A percentile compares a stretch with the other conserved stretches of the same genome.
phyloP scores from a whole-genome alignment of 2,113 vertebrate genomes.

The Reinhardtius hippoglossoides region DNA sequence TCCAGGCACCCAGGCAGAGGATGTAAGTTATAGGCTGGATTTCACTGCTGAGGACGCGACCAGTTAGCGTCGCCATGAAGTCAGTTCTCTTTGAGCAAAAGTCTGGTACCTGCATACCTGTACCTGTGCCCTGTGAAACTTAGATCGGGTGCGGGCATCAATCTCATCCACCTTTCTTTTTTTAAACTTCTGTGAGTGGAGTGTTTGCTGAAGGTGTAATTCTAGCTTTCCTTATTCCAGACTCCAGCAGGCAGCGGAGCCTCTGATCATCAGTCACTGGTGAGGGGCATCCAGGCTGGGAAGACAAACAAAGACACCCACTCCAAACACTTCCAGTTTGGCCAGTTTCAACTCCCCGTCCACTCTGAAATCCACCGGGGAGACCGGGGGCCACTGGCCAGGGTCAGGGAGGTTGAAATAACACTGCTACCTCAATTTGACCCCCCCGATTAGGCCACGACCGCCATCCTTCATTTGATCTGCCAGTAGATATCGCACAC shows the following conservation, averaged over 20 bases:
- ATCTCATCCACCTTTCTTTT: constrained; percentile 23
- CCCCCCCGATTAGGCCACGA: constrained; percentile 58
- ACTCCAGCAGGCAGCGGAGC: constrained; percentile 47
- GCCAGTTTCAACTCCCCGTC: constrained; percentile 33
- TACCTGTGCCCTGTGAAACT: not conserved
- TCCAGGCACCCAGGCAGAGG: constrained; percentile 39
- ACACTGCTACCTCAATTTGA: constrained; percentile 74
- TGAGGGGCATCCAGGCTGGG: constrained; percentile 50
- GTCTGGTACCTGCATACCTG: not conserved
- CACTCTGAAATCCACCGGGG: constrained; percentile 51
- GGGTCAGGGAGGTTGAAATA: constrained; percentile 83
- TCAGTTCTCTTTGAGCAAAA: not conserved
- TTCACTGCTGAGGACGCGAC: not conserved
- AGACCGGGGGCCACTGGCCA: constrained; percentile 35
- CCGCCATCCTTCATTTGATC: constrained; percentile 76
- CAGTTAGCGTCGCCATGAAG: no score
- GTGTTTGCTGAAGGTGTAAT: constrained; percentile 81
- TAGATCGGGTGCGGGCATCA: constrained; percentile 9
- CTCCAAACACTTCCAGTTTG: constrained; percentile 61
- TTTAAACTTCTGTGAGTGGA: constrained; percentile 44
- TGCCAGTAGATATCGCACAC: constrained; percentile 65
- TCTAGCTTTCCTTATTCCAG: constrained; percentile 61
- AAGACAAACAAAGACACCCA: constrained; percentile 80
- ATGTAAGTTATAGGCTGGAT: constrained; percentile 13
- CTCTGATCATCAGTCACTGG: constrained; percentile 78